These are phyloP conservation scores for Cyprinodon brontotheroides DNA, from an alignment of 2,113 vertebrate genomes.

Conservation along the genomic window DNA sequence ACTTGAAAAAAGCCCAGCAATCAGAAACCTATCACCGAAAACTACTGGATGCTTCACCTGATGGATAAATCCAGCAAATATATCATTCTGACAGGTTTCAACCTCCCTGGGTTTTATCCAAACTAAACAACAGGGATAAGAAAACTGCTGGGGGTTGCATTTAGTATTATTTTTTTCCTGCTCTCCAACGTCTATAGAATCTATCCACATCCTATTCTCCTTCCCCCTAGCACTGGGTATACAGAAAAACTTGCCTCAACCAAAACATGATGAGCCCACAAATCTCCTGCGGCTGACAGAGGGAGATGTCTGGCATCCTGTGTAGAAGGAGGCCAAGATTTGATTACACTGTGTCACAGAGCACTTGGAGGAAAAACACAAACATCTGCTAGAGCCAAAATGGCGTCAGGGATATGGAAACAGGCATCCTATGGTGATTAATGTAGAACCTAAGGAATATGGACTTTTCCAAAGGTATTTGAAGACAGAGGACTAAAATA, in stretches of 20 bases:
- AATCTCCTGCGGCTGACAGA: conserved; percentile 66
- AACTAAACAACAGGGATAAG: conserved; percentile 49
- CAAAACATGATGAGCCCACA: conserved; percentile 71
- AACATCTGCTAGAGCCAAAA: conserved; percentile 64
- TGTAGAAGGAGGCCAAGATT: conserved; percentile 60
- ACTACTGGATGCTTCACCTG: conserved; percentile 21
- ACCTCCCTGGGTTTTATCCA: conserved; percentile 54
- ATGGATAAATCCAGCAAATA: conserved; percentile 43
- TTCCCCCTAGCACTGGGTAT: conserved; percentile 41
- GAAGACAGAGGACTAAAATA: conserved; percentile 20
- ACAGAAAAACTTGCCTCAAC: conserved; percentile 56
- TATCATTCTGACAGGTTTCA: conserved; percentile 47
- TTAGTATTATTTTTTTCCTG: conserved; percentile 52
- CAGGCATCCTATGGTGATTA: conserved; percentile 43
- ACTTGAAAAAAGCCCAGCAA: conserved; percentile 22
- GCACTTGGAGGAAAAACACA: conserved; percentile 65
- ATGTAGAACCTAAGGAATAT: conserved; percentile 30
- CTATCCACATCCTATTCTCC: conserved; percentile 61
- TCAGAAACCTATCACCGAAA: conserved; percentile 38
- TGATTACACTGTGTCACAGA: conserved; percentile 69
- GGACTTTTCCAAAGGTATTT: conserved; percentile 16
- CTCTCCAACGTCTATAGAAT: conserved; percentile 52
- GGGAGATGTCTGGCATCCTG: conserved; percentile 63
- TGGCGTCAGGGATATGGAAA: conserved; percentile 54
- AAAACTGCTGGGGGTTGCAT: conserved; percentile 56